phyloP scores from a whole-genome alignment of 92 coral and sea anemone species.

The Scolanthus callimorphus region DNA sequence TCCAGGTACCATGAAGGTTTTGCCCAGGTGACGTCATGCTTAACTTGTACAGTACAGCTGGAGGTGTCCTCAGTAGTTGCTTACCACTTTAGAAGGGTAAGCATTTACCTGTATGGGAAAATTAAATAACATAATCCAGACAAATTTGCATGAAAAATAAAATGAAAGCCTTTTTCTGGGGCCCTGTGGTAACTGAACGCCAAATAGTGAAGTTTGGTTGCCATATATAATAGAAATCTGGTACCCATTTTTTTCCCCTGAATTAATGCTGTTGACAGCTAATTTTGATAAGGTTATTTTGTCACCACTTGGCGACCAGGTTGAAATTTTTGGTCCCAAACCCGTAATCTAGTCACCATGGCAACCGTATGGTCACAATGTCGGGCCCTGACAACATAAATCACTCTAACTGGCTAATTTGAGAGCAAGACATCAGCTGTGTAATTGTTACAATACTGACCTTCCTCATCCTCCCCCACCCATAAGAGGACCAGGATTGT shows the following conservation, averaged over 20 bases:
- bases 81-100: slow-evolving; percentile 60
- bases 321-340: not conserved
- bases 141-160: too few species aligned
- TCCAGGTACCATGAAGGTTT: slow-evolving; percentile 79
- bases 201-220: too few species aligned
- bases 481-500: slow-evolving; percentile 94
- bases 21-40: slow-evolving; percentile 86
- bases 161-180: too few species aligned
- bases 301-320: too few species aligned
- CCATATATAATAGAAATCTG: not conserved
- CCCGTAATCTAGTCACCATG: not conserved
- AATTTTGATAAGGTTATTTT: too few species aligned
- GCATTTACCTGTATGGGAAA: slow-evolving; percentile 73
- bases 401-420: too few species aligned
- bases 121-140: too few species aligned
- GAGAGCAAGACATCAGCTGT: too few species aligned
- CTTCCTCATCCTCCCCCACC: slow-evolving; percentile 99
- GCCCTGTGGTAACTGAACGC: too few species aligned
- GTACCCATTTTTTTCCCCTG: too few species aligned
- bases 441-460: slow-evolving; percentile 23
- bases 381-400: too few species aligned
- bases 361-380: not conserved
- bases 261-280: too few species aligned
- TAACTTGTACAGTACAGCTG: slow-evolving; percentile 16
- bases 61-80: slow-evolving; percentile 33